phyloP scores from a whole-genome alignment of 64 coral and sea anemone genomes.

The Actinia equina region DNA sequence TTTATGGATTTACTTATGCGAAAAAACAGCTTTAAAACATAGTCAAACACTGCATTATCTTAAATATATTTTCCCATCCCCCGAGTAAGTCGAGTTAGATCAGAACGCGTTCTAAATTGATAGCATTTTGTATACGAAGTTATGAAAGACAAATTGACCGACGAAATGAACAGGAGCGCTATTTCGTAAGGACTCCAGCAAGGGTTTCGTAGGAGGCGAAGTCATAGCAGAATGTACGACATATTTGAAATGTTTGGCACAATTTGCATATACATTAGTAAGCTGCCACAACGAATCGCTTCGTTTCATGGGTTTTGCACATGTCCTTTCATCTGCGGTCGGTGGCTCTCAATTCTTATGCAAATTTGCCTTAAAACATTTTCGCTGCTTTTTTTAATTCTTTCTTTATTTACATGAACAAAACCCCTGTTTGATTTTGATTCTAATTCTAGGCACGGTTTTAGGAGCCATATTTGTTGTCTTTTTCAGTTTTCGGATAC shows the following conservation, averaged over 20 bases:
- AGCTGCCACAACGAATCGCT: conserved; percentile 48
- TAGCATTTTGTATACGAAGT: background rate
- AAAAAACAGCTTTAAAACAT: background rate
- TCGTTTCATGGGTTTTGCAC: conserved; percentile 63
- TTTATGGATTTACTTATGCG: background rate
- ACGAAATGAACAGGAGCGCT: background rate
- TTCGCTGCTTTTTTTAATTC: background rate
- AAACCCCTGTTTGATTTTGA: background rate
- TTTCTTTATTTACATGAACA: background rate
- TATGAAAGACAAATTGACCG: background rate
- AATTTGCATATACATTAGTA: conserved; percentile 63
- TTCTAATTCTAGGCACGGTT: too few species aligned
- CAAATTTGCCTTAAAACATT: conserved; percentile 20
- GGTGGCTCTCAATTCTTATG: conserved; percentile 58
- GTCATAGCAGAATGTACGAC: conserved; percentile 18
- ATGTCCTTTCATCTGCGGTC: conserved; percentile 57
- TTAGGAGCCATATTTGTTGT: background rate
- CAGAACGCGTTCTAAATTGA: background rate
- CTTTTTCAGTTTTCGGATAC: background rate
- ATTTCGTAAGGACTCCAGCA: background rate
- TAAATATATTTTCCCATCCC: background rate
- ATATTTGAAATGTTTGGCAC: conserved; percentile 63
- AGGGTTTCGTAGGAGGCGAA: conserved; percentile 13
- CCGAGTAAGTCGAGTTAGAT: background rate
- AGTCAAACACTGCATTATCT: background rate